Percentiles rank a stretch among this genome's conserved stretches.
Evolutionary conservation across 2,888 invertebrate genomes (phyloP).

Genomic region (Anthophora plumipes): DNA sequence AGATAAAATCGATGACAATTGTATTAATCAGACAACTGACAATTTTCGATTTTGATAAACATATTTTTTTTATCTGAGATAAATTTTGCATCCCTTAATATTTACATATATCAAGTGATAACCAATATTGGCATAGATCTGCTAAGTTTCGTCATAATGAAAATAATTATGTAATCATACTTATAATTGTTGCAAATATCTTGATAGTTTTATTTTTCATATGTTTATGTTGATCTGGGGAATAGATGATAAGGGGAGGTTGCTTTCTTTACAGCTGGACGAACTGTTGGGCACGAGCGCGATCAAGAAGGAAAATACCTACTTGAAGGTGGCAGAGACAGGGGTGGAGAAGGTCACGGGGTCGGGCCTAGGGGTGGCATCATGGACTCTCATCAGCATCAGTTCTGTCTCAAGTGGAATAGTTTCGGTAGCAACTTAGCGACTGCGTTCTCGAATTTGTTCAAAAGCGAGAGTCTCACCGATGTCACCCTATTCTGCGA

Average conservation of each 20-base stretch:
- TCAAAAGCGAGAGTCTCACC: constrained; percentile 96
- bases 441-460: constrained; percentile 95
- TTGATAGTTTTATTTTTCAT: background rate
- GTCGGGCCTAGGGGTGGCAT: constrained; percentile 87
- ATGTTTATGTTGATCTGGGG: background rate
- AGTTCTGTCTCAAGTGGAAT: constrained; percentile 98
- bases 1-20: background rate
- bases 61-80: too few species aligned
- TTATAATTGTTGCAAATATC: background rate
- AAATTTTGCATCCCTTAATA: too few species aligned
- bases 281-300: constrained; percentile 82
- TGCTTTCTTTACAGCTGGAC: constrained; percentile 78
- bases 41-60: too few species aligned
- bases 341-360: constrained; percentile 81
- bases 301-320: constrained; percentile 80
- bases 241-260: background rate
- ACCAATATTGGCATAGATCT: too few species aligned
- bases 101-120: too few species aligned
- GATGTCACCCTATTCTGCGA: constrained; percentile 97
- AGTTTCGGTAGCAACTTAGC: constrained; percentile 97
- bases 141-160: too few species aligned
- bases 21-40: too few species aligned
- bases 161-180: too few species aligned
- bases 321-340: constrained; percentile 80
- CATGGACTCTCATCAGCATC: constrained; percentile 96